Evolutionary conservation across 2,888 invertebrate species (phyloP).

Genomic region (Physocephala rufipes): DNA sequence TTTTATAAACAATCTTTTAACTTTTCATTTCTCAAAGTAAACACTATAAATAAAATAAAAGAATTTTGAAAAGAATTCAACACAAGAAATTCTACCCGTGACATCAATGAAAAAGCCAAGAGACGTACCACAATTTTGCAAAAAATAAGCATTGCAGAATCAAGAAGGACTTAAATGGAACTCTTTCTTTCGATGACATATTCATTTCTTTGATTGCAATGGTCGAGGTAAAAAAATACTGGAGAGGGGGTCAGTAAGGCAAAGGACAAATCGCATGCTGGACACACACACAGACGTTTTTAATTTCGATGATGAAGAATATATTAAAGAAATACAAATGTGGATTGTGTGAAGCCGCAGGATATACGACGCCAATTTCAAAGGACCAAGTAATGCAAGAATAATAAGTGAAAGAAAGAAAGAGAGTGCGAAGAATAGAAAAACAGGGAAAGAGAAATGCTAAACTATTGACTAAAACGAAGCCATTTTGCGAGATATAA

Average conservation of each 20-base stretch:
- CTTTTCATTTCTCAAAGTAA: no score
- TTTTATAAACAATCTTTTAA: no score
- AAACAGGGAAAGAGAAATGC: background rate
- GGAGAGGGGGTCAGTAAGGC: background rate
- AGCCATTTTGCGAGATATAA: conserved; percentile 11
- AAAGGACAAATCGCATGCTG: background rate
- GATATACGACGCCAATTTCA: conserved; percentile 31
- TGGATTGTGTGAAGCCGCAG: conserved; percentile 21
- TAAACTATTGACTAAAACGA: conserved; percentile 11
- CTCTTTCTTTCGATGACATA: conserved; percentile 8
- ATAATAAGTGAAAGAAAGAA: no score
- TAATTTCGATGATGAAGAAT: background rate
- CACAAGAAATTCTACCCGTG: background rate
- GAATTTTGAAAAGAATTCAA: no score
- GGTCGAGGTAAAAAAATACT: background rate
- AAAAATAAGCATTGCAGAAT: conserved; percentile 29
- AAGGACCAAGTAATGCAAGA: background rate
- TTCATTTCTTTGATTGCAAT: background rate
- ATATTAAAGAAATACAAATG: conserved; percentile 4
- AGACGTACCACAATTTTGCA: background rate
- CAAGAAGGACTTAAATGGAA: conserved; percentile 6
- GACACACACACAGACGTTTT: background rate
- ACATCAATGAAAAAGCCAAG: background rate
- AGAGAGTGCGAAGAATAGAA: no score
- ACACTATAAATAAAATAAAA: no score